Conservation (phyloP, 2,113 vertebrate species). For the Ochotona princeps region DNA sequence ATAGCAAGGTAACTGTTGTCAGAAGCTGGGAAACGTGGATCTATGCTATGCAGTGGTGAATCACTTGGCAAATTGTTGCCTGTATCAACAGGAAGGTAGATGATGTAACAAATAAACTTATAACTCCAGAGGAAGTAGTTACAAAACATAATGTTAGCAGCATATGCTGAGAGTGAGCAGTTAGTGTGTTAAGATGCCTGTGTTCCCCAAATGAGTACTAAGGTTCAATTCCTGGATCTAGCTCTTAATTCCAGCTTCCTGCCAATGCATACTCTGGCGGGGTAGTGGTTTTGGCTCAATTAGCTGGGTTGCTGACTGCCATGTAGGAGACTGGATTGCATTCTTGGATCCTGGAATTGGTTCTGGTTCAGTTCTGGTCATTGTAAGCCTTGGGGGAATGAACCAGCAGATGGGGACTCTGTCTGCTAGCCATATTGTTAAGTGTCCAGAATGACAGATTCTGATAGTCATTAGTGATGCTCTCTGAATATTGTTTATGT, state of each 20-base stretch:
- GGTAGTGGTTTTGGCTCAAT: too few relatives aligned
- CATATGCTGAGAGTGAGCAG: background rate
- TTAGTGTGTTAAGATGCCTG: too few relatives aligned
- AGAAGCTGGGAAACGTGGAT: background rate
- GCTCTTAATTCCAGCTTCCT: too few relatives aligned
- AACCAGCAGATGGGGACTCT: too few relatives aligned
- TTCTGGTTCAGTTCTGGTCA: too few relatives aligned
- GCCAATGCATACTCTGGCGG: too few relatives aligned
- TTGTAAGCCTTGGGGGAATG: too few relatives aligned
- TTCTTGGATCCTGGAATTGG: too few relatives aligned
- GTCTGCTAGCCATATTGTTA: background rate
- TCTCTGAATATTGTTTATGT: background rate
- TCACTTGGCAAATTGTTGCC: background rate
- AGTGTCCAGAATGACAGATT: background rate
- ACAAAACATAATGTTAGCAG: slow-evolving; percentile 38
- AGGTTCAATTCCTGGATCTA: too few relatives aligned
- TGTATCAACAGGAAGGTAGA: background rate
- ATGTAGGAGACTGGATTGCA: too few relatives aligned
- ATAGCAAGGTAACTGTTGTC: background rate
- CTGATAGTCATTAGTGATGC: background rate
- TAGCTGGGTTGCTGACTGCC: too few relatives aligned
- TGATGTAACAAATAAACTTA: background rate
- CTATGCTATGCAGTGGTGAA: background rate
- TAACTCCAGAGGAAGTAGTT: background rate
- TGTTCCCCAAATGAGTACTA: too few relatives aligned